A percentile compares a stretch with the other conserved stretches of the same genome.
These are phyloP conservation scores for Araneus ventricosus DNA, from an alignment of 1,140 invertebrate species.

Conservation along the genomic window DNA sequence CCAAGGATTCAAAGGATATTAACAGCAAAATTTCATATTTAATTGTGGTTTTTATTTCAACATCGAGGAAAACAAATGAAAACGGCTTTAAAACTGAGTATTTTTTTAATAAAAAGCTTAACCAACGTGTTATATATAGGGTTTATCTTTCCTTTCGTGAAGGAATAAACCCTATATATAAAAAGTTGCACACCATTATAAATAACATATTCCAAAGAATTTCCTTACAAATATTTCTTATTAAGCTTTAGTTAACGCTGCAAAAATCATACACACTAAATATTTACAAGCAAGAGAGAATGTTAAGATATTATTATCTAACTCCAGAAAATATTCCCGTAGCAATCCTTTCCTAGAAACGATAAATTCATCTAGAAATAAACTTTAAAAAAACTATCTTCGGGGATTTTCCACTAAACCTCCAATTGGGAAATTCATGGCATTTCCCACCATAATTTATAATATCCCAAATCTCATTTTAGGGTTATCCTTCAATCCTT, in stretches of 20 bases:
- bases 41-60: too few species aligned
- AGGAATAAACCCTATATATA: too few species aligned
- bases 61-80: too few species aligned
- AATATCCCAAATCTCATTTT: neutral
- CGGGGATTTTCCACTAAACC: neutral
- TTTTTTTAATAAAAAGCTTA: too few species aligned
- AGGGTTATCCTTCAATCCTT: neutral
- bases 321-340: neutral
- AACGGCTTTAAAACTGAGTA: too few species aligned
- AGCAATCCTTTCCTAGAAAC: neutral
- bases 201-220: too few species aligned
- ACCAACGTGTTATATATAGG: too few species aligned
- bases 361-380: neutral
- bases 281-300: neutral
- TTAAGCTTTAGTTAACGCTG: neutral
- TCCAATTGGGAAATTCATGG: neutral
- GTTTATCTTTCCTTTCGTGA: too few species aligned
- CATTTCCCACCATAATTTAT: neutral
- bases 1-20: too few species aligned
- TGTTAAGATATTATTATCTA: neutral
- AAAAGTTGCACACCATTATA: too few species aligned
- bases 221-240: neutral
- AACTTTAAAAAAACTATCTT: neutral
- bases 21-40: too few species aligned
- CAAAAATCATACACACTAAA: neutral